phyloP scores from a whole-genome alignment of 2,113 vertebrate species.

The Gobiocypris rarus region DNA sequence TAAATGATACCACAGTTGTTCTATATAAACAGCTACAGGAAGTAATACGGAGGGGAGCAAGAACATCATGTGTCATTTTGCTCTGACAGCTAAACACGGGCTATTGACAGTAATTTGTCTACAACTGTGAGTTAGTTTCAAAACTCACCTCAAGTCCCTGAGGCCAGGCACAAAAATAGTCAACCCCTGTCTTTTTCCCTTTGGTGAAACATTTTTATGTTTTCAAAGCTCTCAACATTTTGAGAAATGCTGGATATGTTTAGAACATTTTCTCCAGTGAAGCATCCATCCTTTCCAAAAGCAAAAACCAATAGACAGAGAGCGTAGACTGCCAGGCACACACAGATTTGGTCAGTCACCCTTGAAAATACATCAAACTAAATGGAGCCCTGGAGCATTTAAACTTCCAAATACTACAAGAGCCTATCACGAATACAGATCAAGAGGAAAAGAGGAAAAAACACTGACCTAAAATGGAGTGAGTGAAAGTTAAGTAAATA shows the following conservation, averaged over 20 bases:
- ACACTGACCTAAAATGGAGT: background rate
- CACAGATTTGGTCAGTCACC: slow-evolving; percentile 6
- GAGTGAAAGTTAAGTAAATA: background rate
- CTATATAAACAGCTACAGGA: background rate
- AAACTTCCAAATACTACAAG: background rate
- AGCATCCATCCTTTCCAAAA: background rate
- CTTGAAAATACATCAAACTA: slow-evolving; percentile 57
- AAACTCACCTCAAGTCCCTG: background rate
- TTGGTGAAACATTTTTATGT: slow-evolving; percentile 23
- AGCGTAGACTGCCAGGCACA: background rate
- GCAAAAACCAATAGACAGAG: background rate
- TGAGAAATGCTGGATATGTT: slow-evolving; percentile 8
- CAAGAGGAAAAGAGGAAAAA: background rate
- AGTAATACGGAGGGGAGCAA: background rate
- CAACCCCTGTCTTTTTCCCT: slow-evolving; percentile 29
- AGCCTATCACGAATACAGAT: background rate
- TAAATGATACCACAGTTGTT: background rate
- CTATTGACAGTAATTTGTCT: slow-evolving; percentile 8
- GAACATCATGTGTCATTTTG: background rate
- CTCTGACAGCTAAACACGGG: background rate
- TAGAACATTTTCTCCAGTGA: slow-evolving; percentile 10
- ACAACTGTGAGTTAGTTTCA: slow-evolving; percentile 13
- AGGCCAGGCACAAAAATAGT: slow-evolving; percentile 20
- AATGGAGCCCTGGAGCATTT: slow-evolving; percentile 44
- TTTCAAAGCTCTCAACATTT: slow-evolving; percentile 1